A percentile compares a stretch with the other conserved stretches of the same genome.
Conservation (phyloP, 53 echinoderm and acorn worm genomes). For the Arbacia lixula region DNA sequence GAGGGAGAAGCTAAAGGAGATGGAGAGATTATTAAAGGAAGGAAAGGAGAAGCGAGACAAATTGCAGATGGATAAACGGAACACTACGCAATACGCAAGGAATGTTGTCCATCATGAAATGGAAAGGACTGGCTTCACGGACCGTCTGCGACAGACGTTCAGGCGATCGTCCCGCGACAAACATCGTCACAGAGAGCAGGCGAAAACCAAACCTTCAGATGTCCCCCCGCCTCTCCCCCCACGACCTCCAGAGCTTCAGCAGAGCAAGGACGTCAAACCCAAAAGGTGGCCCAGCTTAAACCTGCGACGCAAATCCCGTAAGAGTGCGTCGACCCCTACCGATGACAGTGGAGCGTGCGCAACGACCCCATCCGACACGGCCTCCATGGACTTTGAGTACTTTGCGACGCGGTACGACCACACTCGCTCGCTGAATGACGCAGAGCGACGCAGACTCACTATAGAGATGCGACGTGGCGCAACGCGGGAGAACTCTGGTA, state of each 20-base stretch:
- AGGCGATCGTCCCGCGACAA: constrained; percentile 49
- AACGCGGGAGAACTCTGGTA: constrained; percentile 52
- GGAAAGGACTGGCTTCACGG: constrained; percentile 92
- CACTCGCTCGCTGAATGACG: constrained; percentile 74
- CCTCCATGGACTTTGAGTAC: constrained; percentile 76
- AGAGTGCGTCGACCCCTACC: constrained; percentile 86
- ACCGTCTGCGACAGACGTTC: constrained; percentile 80
- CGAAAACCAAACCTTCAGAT: constrained; percentile 41
- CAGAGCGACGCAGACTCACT: constrained; percentile 77
- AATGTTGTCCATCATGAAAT: constrained; percentile 78
- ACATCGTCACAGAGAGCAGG: constrained; percentile 40
- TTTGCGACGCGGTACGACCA: constrained; percentile 55
- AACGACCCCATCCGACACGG: constrained; percentile 81
- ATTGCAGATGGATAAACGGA: neutral
- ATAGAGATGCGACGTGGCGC: constrained; percentile 75
- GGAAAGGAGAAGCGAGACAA: constrained; percentile 11
- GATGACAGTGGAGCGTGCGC: constrained; percentile 89
- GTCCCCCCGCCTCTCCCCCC: constrained; percentile 39
- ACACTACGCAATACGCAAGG: constrained; percentile 35
- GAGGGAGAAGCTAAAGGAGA: constrained; percentile 45
- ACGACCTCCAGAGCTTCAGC: constrained; percentile 52
- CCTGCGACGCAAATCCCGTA: constrained; percentile 76
- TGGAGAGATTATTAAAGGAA: constrained; percentile 11
- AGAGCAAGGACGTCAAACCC: constrained; percentile 59
- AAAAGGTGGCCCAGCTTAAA: constrained; percentile 84